phyloP scores from a whole-genome alignment of 2,888 invertebrate genomes.

The Aporophyla lueneburgensis region DNA sequence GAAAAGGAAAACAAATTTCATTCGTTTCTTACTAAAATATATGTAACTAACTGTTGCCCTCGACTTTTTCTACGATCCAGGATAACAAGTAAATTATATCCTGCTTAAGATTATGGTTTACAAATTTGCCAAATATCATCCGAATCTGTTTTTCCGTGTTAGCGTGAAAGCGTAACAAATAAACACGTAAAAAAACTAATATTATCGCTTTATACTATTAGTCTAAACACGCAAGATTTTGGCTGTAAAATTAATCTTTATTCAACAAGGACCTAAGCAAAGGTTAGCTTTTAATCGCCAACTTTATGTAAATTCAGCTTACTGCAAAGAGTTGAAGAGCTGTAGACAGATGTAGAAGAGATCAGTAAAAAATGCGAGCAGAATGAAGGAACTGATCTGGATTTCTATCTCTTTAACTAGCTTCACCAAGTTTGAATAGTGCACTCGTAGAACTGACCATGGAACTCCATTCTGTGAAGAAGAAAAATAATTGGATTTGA shows the following conservation, averaged over 20 bases:
- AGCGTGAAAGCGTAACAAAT: too few species aligned
- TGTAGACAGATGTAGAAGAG: slow-evolving; percentile 73
- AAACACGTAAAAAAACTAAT: too few species aligned
- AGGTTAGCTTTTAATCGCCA: not conserved
- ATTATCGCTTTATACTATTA: too few species aligned
- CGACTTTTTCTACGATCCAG: too few species aligned
- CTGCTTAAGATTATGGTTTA: too few species aligned
- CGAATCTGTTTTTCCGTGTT: too few species aligned
- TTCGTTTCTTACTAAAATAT: not conserved
- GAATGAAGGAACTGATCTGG: slow-evolving; percentile 71
- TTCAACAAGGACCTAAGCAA: not conserved
- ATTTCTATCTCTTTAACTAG: slow-evolving; percentile 70
- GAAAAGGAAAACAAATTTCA: slow-evolving; percentile 15
- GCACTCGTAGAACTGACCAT: slow-evolving; percentile 72
- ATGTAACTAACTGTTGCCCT: not conserved
- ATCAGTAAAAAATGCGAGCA: slow-evolving; percentile 73
- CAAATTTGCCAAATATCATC: too few species aligned
- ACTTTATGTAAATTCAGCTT: slow-evolving; percentile 32
- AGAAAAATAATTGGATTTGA: not conserved
- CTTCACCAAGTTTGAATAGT: slow-evolving; percentile 69
- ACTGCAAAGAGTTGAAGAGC: slow-evolving; percentile 74
- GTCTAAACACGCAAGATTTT: not conserved
- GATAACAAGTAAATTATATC: too few species aligned
- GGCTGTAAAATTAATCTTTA: not conserved
- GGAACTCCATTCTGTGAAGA: slow-evolving; percentile 65